Percentiles rank a stretch among this genome's conserved stretches.
phyloP scores from a whole-genome alignment of 1,140 invertebrate genomes.

The Pantala flavescens region DNA sequence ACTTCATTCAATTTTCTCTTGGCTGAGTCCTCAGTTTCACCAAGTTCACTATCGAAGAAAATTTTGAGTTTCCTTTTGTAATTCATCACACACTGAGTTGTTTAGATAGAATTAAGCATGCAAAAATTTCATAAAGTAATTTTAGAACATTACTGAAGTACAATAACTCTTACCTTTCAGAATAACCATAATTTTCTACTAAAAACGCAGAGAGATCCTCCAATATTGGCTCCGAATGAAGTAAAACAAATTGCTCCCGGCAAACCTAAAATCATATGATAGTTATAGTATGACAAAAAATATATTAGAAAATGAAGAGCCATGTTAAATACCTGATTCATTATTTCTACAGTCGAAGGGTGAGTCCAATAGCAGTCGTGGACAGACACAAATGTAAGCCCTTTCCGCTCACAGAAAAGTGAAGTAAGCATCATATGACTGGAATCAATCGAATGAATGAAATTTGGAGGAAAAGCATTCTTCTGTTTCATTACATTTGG shows the following conservation, averaged over 20 bases:
- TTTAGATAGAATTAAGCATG: no score
- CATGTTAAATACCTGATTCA: conserved; percentile 66
- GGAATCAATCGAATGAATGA: conserved; percentile 96
- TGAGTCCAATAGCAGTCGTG: conserved; percentile 99
- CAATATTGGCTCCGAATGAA: conserved; percentile 88
- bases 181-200: conserved; percentile 47
- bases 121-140: no score
- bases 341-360: conserved; percentile 67
- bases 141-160: no score
- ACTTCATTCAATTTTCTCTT: no score
- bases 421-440: conserved; percentile 99
- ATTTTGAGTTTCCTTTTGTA: no score
- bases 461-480: conserved; percentile 98
- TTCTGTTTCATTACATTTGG: conserved; percentile 87
- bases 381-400: conserved; percentile 89
- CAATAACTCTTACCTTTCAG: conserved; percentile 25
- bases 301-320: conserved; percentile 9
- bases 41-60: no score
- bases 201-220: conserved; percentile 76
- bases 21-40: no score
- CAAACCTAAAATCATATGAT: conserved; percentile 57
- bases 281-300: conserved; percentile 14
- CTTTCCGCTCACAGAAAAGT: conserved; percentile 65
- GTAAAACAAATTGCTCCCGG: conserved; percentile 87
- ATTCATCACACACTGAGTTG: no score